phyloP scores from a whole-genome alignment of 2,797 vertebrate genomes.

The Cichlasoma orientale region DNA sequence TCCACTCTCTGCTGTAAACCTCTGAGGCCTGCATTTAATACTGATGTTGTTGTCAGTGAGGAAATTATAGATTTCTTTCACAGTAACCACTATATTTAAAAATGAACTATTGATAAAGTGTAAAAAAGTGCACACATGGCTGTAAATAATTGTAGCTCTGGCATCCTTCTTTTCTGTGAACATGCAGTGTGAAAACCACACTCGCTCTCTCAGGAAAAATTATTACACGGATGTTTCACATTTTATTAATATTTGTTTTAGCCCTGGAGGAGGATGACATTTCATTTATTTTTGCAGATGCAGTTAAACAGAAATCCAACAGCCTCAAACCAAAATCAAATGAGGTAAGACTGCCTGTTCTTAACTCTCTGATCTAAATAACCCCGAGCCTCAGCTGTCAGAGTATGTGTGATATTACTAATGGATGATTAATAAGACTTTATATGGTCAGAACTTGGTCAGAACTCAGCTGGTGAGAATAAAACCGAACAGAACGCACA shows the following conservation, averaged over 20 bases:
- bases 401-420: neutral
- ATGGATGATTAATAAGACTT: neutral
- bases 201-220: neutral
- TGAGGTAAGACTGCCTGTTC: slow-evolving; percentile 53
- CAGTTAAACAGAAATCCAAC: slow-evolving; percentile 58
- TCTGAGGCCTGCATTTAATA: neutral
- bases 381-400: neutral
- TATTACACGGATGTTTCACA: neutral
- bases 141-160: neutral
- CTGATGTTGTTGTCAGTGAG: neutral
- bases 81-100: neutral
- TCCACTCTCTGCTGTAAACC: neutral
- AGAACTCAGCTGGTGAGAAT: too few species aligned
- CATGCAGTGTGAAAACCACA: neutral
- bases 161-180: neutral
- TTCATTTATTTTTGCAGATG: slow-evolving; percentile 43
- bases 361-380: neutral
- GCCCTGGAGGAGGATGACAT: neutral
- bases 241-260: neutral
- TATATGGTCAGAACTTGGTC: too few species aligned
- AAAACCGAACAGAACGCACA: too few species aligned
- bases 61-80: neutral
- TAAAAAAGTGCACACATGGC: neutral
- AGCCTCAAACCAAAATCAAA: slow-evolving; percentile 56
- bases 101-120: neutral